Percentiles rank a stretch among this genome's conserved stretches.
Evolutionary conservation across 2,113 vertebrate genomes (phyloP).

Genomic region (Anguilla rostrata): DNA sequence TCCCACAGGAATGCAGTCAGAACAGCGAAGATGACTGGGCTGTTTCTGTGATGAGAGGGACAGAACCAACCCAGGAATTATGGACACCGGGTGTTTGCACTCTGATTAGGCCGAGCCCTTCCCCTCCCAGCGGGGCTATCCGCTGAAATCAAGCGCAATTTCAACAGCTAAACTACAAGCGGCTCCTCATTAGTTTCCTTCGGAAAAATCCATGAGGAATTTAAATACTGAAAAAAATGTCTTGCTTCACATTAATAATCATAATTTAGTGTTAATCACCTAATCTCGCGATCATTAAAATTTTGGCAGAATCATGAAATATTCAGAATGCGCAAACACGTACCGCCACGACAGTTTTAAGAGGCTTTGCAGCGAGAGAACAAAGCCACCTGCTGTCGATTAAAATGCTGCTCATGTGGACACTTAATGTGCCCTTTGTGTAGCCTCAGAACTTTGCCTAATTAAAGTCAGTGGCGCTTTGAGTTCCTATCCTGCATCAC

Average conservation of each 20-base stretch:
- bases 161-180: neutral
- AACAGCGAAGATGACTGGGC: neutral
- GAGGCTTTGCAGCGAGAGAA: neutral
- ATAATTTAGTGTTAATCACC: neutral
- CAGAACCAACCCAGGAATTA: neutral
- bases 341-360: neutral
- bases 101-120: neutral
- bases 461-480: neutral
- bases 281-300: neutral
- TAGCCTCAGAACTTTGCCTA: neutral
- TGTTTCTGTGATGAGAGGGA: neutral
- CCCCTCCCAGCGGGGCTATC: neutral
- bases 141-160: neutral
- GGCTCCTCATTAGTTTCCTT: neutral
- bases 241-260: neutral
- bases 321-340: neutral
- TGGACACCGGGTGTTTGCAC: neutral
- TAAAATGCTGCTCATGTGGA: neutral
- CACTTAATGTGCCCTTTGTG: neutral
- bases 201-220: neutral
- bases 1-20: neutral
- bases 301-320: neutral
- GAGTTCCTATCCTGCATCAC: neutral
- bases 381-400: neutral
- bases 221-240: neutral